phyloP scores from a whole-genome alignment of 2,888 invertebrate species.

The Aphidoletes aphidimyza region DNA sequence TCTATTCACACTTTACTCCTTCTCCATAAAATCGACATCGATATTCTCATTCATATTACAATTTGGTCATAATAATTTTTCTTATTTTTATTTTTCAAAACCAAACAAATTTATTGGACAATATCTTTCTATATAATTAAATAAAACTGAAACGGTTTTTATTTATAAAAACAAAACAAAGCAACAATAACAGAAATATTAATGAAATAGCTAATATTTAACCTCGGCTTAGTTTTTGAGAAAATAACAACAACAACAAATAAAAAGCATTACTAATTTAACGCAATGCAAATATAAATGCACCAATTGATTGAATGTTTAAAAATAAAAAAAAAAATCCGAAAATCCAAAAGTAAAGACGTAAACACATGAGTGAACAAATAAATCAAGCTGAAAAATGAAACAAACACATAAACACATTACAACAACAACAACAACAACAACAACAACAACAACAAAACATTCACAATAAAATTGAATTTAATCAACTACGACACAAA shows the following conservation, averaged over 20 bases:
- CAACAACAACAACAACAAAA: neutral
- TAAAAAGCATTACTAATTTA: neutral
- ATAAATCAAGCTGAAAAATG: neutral
- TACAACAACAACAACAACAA: neutral
- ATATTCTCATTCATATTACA: neutral
- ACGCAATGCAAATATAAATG: neutral
- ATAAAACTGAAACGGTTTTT: neutral
- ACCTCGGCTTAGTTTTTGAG: constrained; percentile 9
- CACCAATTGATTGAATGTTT: neutral
- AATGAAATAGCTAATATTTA: neutral
- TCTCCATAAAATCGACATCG: no score
- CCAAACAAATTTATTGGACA: neutral
- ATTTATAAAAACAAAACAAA: neutral
- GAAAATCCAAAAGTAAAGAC: neutral
- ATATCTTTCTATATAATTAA: constrained; percentile 2
- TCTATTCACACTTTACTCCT: neutral
- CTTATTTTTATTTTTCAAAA: no score
- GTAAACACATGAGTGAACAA: neutral
- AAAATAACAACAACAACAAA: neutral
- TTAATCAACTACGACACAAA: no score
- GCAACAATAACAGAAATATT: neutral
- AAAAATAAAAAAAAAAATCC: neutral
- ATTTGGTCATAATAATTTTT: constrained; percentile 36
- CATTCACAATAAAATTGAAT: neutral
- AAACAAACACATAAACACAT: neutral